Evolutionary conservation across 92 coral and sea anemone species (phyloP).

Genomic region (Porites evermanni): DNA sequence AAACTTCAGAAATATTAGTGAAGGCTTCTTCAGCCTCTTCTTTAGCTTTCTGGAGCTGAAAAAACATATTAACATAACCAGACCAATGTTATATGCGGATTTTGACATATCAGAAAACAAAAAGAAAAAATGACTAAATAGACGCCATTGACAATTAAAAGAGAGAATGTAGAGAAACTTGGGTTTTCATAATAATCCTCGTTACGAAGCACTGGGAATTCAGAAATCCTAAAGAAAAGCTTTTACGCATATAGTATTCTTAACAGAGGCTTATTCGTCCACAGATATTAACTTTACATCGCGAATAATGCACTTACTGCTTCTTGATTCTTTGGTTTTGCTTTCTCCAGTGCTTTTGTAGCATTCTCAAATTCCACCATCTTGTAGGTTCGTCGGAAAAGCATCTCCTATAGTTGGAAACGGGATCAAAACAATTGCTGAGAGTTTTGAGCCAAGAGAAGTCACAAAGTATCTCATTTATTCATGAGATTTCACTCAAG

Average conservation of each 20-base stretch:
- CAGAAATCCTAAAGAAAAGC: too few species aligned
- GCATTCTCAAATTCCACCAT: constrained; percentile 95
- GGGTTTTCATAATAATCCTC: background rate
- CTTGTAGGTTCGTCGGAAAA: constrained; percentile 91
- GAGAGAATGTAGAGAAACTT: background rate
- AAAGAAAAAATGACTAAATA: too few species aligned
- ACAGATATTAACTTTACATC: too few species aligned
- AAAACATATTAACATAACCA: background rate
- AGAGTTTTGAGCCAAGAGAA: background rate
- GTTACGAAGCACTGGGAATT: background rate
- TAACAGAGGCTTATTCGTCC: too few species aligned
- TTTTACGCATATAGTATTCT: too few species aligned
- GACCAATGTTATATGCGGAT: background rate
- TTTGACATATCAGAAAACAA: background rate
- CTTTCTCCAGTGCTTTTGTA: constrained; percentile 88
- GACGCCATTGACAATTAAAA: background rate
- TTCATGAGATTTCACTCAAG: too few species aligned
- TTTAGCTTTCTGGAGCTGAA: constrained; percentile 85
- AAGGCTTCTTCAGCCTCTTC: constrained; percentile 88
- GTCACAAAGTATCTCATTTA: too few species aligned
- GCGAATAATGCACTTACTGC: constrained; percentile 49
- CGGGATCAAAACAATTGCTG: background rate
- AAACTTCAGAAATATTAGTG: constrained; percentile 83
- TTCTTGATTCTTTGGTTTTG: constrained; percentile 95
- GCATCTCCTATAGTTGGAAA: constrained; percentile 72